These are phyloP conservation scores for Agriopis aurantiaria DNA, from an alignment of 2,888 invertebrate species.

Conservation along the genomic window DNA sequence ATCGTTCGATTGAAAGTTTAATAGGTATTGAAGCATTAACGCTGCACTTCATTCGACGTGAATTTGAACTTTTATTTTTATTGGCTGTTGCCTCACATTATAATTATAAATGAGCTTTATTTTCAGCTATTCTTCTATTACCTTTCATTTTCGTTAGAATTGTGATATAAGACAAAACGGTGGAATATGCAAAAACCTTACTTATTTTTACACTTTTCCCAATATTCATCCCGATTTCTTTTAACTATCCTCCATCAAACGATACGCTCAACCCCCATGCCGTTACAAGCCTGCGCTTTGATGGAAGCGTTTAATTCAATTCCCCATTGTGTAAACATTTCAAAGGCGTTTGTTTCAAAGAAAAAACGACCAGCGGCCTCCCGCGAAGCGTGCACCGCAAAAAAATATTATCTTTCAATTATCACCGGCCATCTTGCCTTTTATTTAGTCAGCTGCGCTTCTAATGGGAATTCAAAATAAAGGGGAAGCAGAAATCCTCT, in stretches of 20 bases:
- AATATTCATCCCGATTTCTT: neutral
- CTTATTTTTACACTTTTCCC: no score
- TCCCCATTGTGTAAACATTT: slow-evolving; percentile 51
- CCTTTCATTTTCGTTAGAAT: no score
- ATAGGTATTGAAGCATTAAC: neutral
- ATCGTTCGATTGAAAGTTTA: neutral
- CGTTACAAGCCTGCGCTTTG: slow-evolving; percentile 10
- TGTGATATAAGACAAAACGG: no score
- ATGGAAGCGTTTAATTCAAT: slow-evolving; percentile 43
- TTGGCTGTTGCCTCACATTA: no score
- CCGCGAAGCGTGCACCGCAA: slow-evolving; percentile 57
- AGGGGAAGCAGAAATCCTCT: slow-evolving; percentile 50
- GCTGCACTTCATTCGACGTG: no score
- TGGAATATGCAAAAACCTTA: no score
- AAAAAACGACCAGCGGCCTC: slow-evolving; percentile 52
- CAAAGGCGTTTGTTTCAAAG: slow-evolving; percentile 50
- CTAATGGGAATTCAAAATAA: slow-evolving; percentile 70
- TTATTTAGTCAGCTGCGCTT: slow-evolving; percentile 71
- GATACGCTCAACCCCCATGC: neutral
- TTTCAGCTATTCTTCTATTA: no score
- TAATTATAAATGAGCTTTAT: no score
- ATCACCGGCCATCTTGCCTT: slow-evolving; percentile 61
- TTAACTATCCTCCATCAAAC: neutral
- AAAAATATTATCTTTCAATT: slow-evolving; percentile 80
- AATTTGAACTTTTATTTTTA: no score